Percentiles rank a stretch among this genome's conserved stretches.
Evolutionary conservation across 2,797 vertebrate genomes (phyloP).

Genomic region (Muscicapa striata): DNA sequence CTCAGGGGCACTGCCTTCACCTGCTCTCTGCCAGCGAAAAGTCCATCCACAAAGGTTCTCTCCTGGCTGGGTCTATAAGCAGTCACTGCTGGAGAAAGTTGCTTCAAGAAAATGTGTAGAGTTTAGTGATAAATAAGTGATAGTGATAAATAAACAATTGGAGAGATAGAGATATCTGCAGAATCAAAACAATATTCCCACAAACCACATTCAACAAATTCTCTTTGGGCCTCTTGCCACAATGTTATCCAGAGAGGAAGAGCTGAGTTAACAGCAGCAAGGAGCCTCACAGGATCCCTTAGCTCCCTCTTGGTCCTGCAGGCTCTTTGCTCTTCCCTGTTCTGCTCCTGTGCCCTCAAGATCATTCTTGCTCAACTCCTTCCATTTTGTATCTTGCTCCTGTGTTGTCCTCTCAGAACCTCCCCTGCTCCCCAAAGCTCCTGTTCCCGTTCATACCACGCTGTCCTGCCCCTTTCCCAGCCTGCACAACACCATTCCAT

Average conservation of each 20-base stretch:
- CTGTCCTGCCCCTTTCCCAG: neutral
- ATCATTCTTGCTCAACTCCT: neutral
- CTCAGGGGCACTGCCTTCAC: neutral
- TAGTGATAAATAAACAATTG: neutral
- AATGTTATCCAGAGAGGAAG: neutral
- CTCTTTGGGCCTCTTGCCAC: neutral
- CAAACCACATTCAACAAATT: neutral
- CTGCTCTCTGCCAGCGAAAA: neutral
- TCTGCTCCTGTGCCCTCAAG: neutral
- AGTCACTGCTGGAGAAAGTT: neutral
- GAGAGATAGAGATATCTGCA: neutral
- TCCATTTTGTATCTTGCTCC: neutral
- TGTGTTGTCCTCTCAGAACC: neutral
- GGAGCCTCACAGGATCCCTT: neutral
- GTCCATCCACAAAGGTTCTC: neutral
- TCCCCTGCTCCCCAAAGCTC: neutral
- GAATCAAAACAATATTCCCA: constrained; percentile 3
- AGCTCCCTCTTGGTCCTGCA: neutral
- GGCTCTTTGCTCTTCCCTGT: neutral
- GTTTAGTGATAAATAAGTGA: neutral
- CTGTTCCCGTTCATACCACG: accelerated
- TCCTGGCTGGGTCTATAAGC: neutral
- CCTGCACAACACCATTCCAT: accelerated
- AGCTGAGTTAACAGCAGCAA: neutral
- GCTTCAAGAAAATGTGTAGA: neutral